Conservation (phyloP, 2,888 invertebrate genomes). For the Dorcus hopei region DNA sequence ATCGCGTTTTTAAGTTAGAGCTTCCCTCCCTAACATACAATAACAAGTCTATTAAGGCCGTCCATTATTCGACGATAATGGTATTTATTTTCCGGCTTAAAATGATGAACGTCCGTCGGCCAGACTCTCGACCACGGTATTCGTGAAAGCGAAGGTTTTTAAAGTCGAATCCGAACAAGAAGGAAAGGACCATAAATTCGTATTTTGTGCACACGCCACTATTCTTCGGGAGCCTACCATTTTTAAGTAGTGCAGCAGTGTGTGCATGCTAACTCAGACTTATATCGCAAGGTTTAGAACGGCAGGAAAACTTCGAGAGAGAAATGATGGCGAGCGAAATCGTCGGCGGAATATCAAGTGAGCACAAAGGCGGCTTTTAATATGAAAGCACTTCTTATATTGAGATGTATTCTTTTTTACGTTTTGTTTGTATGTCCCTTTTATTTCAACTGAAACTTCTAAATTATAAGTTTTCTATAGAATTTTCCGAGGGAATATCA, state of each 20-base stretch:
- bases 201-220: constrained; percentile 7
- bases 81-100: constrained; percentile 9
- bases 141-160: no score
- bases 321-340: constrained; percentile 49
- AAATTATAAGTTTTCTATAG: no score
- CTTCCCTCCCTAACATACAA: no score
- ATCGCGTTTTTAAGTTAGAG: no score
- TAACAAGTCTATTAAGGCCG: no score
- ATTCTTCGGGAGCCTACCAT: constrained; percentile 2
- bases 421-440: not conserved
- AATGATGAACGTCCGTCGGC: constrained; percentile 9
- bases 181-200: no score
- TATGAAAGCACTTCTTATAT: constrained; percentile 14
- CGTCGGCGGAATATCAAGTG: constrained; percentile 48
- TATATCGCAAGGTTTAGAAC: constrained; percentile 43
- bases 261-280: constrained; percentile 39
- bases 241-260: constrained; percentile 26
- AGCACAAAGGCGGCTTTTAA: constrained; percentile 13
- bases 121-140: constrained; percentile 1
- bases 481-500: no score
- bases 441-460: no score
- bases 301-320: constrained; percentile 47
- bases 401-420: constrained; percentile 15
- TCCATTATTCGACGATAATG: no score
- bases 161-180: no score